Base-by-base conservation (phyloP, 2,113 vertebrate genomes). In the Thunnus maccoyii region DNA sequence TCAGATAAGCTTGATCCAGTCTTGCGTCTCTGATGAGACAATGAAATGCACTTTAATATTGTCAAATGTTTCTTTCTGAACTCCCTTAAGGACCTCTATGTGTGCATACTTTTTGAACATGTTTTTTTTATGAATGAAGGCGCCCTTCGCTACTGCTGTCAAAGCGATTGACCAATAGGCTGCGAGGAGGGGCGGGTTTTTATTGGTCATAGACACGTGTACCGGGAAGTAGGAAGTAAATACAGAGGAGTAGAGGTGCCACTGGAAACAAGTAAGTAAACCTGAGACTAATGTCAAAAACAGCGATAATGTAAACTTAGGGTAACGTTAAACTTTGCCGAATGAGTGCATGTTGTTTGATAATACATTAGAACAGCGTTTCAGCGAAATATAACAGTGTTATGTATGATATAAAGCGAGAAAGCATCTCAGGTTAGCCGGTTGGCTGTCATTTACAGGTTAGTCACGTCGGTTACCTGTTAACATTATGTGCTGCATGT, bases 191-290 rank as follows among this genome's bases (percentile, higher is more conserved):
- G 94, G 94, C 88, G 90, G 93, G 90, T 77, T 84, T 93, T 67
- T 0, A 1, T 54, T 65, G 36, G 47, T 91, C 76, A 84, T 36
- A 87, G 93, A 87, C 92, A 96, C 95, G 95, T 95, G 94, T 93
- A 92, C 94, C 78, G 61, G 85, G 90, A 95, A 94, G 90, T 52
- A 94, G 95, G 95, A 95, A 95, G 93, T 94, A 94, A 94, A 95
- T 89, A 92, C 65, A 54, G 9, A 72, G 56, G 69, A 83, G 54
- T 61, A 50, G 85, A 15, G 72, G 80, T 84, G 77, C 71, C 30
- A 11, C 76, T 50, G 52, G 76, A 73, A 71, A 62, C 47, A 86
- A 84, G 94, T 92, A 74, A 94, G 93, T 93, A 79, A 46, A 76
- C 7, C 50, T 62, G 3, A 50, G 20, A 61, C 2, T 18, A 50